Evolutionary conservation across 2,888 invertebrate genomes (phyloP), one percentile per base, ranked within the genome.

Genomic region (Callyntrura guangdongensis): DNA sequence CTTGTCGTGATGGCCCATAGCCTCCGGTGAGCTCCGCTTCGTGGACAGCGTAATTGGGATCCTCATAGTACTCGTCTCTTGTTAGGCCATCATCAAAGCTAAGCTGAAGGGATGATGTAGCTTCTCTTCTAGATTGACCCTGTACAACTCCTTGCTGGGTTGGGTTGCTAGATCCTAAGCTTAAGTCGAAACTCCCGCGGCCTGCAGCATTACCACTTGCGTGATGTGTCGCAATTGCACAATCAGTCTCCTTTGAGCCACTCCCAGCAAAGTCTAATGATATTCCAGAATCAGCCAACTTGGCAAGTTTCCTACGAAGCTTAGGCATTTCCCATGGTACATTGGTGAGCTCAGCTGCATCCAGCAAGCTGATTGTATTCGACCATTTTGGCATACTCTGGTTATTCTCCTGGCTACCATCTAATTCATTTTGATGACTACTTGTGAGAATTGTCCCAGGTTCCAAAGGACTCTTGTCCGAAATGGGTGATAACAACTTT

Each of bases 301-400:
- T 96, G 93, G 97, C 96, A 94, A 98, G 95, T 92, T 97, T 96
- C 84, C 98, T 96, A 92, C 97, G 96, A 89, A 98, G 95, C 95
- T 98, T 98, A 47, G 98, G 98, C 98, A 98, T 98, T 95, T 98
- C 98, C 95, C 98, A 98, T 88, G 98, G 98, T 94, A 98, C 96
- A 95, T 98, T 97, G 92, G 97, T 96, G 83, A 98, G 95, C 94
- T 98, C 98, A 14, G 93, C 92, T n/a, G 93, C 92, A 77, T 89
- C 86, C 20, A 89, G 81, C 17, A 91, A 22, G n/a, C 56, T 86
- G 12, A 56, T 79, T 4, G 59, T 74, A 47, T 90, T 90, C 11
- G 90, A 79, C 90, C 90, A 90, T 27, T 90, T 90, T 20, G 74
- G 25, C 22, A 74, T 82, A 20, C 72, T 47, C 27, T 81, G 79